phyloP scores from a whole-genome alignment of 2,888 invertebrate species.

The Lepetodrilus schrolli region DNA sequence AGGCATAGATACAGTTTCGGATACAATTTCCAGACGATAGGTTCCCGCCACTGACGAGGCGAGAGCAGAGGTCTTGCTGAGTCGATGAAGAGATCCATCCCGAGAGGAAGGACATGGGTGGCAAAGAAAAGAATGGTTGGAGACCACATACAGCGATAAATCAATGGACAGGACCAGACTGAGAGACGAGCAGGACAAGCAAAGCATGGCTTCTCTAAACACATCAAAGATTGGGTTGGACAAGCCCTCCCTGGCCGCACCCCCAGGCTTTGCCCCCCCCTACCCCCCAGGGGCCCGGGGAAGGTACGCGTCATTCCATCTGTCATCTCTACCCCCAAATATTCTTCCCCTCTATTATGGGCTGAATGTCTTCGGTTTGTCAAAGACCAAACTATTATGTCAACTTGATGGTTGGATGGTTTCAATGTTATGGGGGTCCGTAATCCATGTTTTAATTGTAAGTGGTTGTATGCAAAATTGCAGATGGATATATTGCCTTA shows the following conservation, averaged over 20 bases:
- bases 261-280: not conserved
- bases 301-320: not conserved
- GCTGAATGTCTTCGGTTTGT: no score
- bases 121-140: not conserved
- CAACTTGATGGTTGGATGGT: no score
- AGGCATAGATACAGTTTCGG: not conserved
- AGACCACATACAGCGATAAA: not conserved
- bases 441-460: no score
- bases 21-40: not conserved
- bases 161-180: not conserved
- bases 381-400: no score
- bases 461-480: no score
- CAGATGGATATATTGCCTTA: no score
- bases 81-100: not conserved
- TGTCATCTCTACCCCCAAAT: not conserved
- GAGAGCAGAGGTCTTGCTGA: slow-evolving; percentile 3
- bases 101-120: not conserved
- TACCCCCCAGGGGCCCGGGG: slow-evolving; percentile 1
- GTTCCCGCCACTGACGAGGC: not conserved
- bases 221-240: slow-evolving; percentile 14
- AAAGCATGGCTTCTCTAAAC: not conserved
- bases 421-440: no score
- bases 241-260: slow-evolving; percentile 12
- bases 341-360: not conserved
- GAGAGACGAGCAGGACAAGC: not conserved